Evolutionary conservation across 2,797 vertebrate genomes (phyloP).

Genomic region (Eulemur mongoz): DNA sequence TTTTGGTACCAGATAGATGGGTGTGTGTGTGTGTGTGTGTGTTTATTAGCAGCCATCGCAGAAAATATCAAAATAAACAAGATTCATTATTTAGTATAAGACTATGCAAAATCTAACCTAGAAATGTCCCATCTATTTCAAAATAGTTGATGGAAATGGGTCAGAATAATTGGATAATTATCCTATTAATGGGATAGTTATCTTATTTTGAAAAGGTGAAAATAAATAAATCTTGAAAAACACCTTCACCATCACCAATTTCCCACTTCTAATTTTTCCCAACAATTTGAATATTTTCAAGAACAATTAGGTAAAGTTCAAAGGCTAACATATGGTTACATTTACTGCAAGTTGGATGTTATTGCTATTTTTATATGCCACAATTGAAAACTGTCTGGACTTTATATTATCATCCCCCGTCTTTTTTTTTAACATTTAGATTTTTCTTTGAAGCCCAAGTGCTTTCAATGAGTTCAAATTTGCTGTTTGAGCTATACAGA

Average conservation of each 20-base stretch:
- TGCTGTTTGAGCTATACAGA: neutral
- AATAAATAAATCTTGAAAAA: neutral
- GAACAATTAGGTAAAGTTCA: neutral
- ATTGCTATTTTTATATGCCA: constrained; percentile 26
- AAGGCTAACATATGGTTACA: neutral
- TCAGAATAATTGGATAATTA: neutral
- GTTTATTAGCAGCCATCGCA: neutral
- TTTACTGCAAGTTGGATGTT: constrained; percentile 13
- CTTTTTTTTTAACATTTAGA: neutral
- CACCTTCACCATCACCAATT: neutral
- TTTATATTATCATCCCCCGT: neutral
- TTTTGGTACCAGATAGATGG: constrained; percentile 5
- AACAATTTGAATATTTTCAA: neutral
- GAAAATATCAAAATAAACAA: neutral
- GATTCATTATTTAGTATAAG: neutral
- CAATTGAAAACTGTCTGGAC: neutral
- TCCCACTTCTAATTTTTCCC: neutral
- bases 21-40: neutral
- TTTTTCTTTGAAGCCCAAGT: neutral
- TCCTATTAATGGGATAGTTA: neutral
- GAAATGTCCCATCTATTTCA: constrained; percentile 27
- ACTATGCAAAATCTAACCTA: neutral
- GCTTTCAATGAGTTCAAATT: constrained; percentile 23
- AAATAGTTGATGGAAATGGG: neutral
- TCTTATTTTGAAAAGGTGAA: constrained; percentile 39